Base-by-base conservation (phyloP, 30 jellyfish, hydroid and myxozoan genomes). In the Hydractinia symbiolongicarpus region DNA sequence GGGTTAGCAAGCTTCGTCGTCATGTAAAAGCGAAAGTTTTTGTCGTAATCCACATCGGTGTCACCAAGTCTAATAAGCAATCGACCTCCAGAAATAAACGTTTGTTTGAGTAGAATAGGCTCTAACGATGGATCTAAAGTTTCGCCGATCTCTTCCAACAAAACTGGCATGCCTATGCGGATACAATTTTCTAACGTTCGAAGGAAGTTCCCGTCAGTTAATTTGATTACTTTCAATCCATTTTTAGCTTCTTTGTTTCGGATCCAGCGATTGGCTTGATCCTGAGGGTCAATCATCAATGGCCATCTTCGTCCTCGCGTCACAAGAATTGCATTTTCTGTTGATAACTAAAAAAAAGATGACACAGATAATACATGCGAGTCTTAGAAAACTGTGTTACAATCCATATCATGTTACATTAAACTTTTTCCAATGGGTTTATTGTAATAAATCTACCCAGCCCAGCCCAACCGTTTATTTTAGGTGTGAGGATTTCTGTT, bases 251-350 rank as follows among this genome's bases (percentile, higher is more conserved):
- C 98, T 60, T 82, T 92, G 50, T 61, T 75, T 54, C 96, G 72
- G 56, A 92, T 87, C 98, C 98, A 92, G 20, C 96, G 86, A 66
- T 86, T 92, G 67, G 98, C 98, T 80, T 92, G 98, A 62, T 87
- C 98, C 80, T 92, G 98, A 9, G 98, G 98, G 72, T 92, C 98
- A 53, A 92, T 92, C 98, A 92, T 92, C 54, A 92, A 81, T 7
- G 98, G 98, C 98, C 98, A 92, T 5, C 98, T 88, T n/a, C 96
- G 83, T 5, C 95, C 96, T 4, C 96, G 74, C 0, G 96, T 92
- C 9, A 92, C 98, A 50, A 92, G 89, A 16, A 92, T 93, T 17
- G 96, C 98, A 80, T 92, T 92, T 75, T 92, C 98, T 21, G 94
- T 92, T 6, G 98, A 92, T 4, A 91, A 88, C 97, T 90, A 50